These are phyloP conservation scores for Crossocerus cetratus DNA, from an alignment of 2,888 invertebrate genomes.

Conservation along the genomic window DNA sequence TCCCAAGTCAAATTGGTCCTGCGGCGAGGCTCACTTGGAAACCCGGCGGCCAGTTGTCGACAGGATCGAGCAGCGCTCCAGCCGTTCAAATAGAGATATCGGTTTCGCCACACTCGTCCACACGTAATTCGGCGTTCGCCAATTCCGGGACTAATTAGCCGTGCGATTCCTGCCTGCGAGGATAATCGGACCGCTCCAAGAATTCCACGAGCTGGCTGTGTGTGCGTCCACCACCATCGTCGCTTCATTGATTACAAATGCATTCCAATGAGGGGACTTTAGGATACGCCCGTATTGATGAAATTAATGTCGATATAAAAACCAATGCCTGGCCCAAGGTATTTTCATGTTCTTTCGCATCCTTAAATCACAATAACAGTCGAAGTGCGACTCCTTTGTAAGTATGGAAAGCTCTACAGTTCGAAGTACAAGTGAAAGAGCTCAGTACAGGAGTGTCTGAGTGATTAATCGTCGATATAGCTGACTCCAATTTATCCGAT, in stretches of 20 bases:
- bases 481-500: conserved; percentile 39
- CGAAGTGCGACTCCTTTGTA: too few species aligned
- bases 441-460: background rate
- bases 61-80: too few species aligned
- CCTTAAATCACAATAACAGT: too few species aligned
- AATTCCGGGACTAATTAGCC: conserved; percentile 40
- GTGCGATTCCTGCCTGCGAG: conserved; percentile 33
- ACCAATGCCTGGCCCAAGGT: too few species aligned
- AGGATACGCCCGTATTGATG: too few species aligned
- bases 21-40: too few species aligned
- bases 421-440: background rate
- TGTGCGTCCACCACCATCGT: background rate
- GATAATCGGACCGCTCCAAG: conserved; percentile 33
- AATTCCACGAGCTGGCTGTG: conserved; percentile 28
- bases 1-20: too few species aligned
- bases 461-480: conserved; percentile 18
- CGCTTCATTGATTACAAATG: too few species aligned
- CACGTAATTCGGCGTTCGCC: conserved; percentile 19
- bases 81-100: conserved; percentile 1
- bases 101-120: conserved; percentile 16
- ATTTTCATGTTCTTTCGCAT: too few species aligned
- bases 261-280: too few species aligned
- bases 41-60: too few species aligned
- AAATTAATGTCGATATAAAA: too few species aligned
- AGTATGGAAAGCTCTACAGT: background rate